These are phyloP conservation scores for Euzophera pinguis DNA, from an alignment of 2,888 invertebrate genomes.

Conservation along the genomic window DNA sequence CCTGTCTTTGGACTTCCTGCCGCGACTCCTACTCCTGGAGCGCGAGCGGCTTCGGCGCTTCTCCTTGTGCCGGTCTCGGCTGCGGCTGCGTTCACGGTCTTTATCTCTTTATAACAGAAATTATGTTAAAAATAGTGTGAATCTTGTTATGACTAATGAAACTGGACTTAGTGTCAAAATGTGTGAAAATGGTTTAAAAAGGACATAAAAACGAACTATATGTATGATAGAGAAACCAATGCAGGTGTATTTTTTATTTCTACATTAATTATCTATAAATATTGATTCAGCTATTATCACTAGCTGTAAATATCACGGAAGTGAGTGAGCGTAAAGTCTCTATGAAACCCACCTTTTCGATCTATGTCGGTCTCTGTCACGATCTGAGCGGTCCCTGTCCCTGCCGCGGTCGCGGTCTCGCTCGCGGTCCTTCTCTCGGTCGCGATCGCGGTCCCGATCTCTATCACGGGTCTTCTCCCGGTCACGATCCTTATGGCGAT, in stretches of 20 bases:
- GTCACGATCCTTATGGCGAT: slow-evolving; percentile 52
- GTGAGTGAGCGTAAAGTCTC: no score
- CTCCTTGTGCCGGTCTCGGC: slow-evolving; percentile 52
- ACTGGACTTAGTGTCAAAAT: no score
- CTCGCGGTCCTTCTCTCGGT: slow-evolving; percentile 40
- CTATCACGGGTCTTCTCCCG: slow-evolving; percentile 59
- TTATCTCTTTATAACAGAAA: slow-evolving; percentile 35
- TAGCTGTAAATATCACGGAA: no score
- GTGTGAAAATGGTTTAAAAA: background rate
- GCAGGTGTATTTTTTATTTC: no score
- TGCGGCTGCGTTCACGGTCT: slow-evolving; percentile 58
- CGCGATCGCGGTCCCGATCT: slow-evolving; percentile 36
- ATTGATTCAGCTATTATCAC: no score
- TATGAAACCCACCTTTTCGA: slow-evolving; percentile 63
- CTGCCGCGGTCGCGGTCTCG: slow-evolving; percentile 41
- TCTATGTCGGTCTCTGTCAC: slow-evolving; percentile 31
- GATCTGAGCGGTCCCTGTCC: slow-evolving; percentile 57
- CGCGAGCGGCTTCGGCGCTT: slow-evolving; percentile 54
- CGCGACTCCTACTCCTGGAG: slow-evolving; percentile 56
- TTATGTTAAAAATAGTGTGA: background rate
- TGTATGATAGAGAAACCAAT: no score
- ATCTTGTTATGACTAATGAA: no score
- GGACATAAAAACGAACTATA: no score
- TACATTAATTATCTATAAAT: no score
- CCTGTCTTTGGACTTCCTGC: slow-evolving; percentile 73